Evolutionary conservation across 2,113 vertebrate genomes (phyloP).

Genomic region (Antechinus flavipes): DNA sequence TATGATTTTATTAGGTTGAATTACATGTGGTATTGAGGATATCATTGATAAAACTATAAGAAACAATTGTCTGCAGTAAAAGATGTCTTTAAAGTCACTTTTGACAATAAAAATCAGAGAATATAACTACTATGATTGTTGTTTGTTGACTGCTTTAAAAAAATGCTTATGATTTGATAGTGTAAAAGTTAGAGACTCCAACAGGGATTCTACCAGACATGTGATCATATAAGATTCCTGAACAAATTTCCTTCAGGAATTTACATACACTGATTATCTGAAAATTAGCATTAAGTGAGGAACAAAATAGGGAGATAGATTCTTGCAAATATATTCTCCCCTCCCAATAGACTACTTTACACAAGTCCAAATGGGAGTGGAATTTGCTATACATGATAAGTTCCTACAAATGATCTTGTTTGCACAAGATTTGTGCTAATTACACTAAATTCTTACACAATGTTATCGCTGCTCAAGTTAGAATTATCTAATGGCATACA

Average conservation of each 20-base stretch:
- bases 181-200: neutral
- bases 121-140: neutral
- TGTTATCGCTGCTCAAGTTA: neutral
- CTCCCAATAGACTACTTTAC: neutral
- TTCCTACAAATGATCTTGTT: neutral
- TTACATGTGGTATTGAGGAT: neutral
- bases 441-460: neutral
- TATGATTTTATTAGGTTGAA: neutral
- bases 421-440: neutral
- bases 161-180: neutral
- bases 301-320: neutral
- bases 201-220: neutral
- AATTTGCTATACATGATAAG: neutral
- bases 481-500: neutral
- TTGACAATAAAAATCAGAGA: neutral
- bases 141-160: neutral
- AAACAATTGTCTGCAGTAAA: neutral
- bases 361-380: neutral
- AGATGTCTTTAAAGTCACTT: neutral
- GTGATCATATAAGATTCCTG: neutral
- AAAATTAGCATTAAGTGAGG: neutral
- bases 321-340: neutral
- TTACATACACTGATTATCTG: neutral
- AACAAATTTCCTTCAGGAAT: neutral
- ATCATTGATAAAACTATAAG: neutral